Evolutionary conservation across 2,113 vertebrate genomes (phyloP).

Genomic region (Salvelinus alpinus): DNA sequence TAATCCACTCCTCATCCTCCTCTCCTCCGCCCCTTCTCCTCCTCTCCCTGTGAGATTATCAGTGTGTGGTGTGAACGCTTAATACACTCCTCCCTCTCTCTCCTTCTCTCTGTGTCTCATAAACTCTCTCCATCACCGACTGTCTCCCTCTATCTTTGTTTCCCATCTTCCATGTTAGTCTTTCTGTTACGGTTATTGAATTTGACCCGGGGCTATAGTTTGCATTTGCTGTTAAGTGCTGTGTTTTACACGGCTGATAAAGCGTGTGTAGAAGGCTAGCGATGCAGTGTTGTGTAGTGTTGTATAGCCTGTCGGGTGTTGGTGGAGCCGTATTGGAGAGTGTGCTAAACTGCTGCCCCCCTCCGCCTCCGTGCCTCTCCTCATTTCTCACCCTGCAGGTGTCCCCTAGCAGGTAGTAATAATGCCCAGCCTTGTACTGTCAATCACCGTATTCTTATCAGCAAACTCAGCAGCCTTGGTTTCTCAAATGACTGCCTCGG

Average conservation of each 20-base stretch:
- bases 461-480: too few relatives aligned
- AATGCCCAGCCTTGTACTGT: conserved; percentile 16
- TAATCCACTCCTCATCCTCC: conserved; percentile 11
- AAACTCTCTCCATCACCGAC: background rate
- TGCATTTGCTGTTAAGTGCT: background rate
- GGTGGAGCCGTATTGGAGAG: conserved; percentile 40
- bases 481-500: too few relatives aligned
- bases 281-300: conserved; percentile 27
- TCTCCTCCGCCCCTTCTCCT: background rate
- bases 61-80: background rate
- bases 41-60: conserved; percentile 22
- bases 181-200: conserved; percentile 7
- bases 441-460: background rate
- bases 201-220: conserved; percentile 12
- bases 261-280: conserved; percentile 13
- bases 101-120: background rate
- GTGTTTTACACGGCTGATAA: conserved; percentile 26
- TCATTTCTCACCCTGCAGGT: conserved; percentile 64
- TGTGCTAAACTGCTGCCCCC: conserved; percentile 49
- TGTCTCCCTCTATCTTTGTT: background rate
- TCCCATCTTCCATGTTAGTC: too few relatives aligned
- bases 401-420: conserved; percentile 51
- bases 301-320: conserved; percentile 45
- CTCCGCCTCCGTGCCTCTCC: conserved; percentile 21
- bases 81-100: background rate